Percentiles rank a stretch among this genome's conserved stretches.
Conservation (phyloP, 1,140 invertebrate genomes). For the Idris sp. region DNA sequence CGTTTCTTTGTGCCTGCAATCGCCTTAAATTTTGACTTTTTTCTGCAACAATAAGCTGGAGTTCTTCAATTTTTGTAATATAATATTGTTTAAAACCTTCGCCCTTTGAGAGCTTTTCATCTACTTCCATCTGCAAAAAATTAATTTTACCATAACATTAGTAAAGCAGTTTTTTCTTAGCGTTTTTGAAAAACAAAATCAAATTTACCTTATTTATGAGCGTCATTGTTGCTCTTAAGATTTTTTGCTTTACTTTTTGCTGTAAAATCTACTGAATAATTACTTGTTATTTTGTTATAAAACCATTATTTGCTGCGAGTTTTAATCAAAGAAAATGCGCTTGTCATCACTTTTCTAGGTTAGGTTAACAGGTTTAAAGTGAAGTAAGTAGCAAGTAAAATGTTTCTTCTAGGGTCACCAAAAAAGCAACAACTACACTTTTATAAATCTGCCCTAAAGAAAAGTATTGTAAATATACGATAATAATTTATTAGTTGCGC, state of each 20-base stretch:
- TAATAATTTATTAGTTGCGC: too few species aligned
- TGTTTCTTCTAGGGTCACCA: too few species aligned
- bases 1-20: constrained; percentile 99
- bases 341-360: constrained; percentile 59
- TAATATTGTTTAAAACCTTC: constrained; percentile 97
- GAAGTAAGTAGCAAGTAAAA: too few species aligned
- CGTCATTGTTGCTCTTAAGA: constrained; percentile 68
- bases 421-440: too few species aligned
- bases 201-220: constrained; percentile 71
- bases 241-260: constrained; percentile 21
- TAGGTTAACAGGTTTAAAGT: too few species aligned
- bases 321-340: constrained; percentile 27
- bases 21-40: constrained; percentile 98
- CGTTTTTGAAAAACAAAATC: constrained; percentile 18
- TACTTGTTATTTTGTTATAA: constrained; percentile 18
- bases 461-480: too few species aligned
- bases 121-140: constrained; percentile 90
- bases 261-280: constrained; percentile 10
- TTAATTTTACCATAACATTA: constrained; percentile 30
- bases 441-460: too few species aligned
- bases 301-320: constrained; percentile 20
- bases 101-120: constrained; percentile 83
- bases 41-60: constrained; percentile 96
- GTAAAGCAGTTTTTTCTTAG: constrained; percentile 5
- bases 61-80: constrained; percentile 97